Conservation (phyloP, 2,113 vertebrate species). For the Xerus inauris region DNA sequence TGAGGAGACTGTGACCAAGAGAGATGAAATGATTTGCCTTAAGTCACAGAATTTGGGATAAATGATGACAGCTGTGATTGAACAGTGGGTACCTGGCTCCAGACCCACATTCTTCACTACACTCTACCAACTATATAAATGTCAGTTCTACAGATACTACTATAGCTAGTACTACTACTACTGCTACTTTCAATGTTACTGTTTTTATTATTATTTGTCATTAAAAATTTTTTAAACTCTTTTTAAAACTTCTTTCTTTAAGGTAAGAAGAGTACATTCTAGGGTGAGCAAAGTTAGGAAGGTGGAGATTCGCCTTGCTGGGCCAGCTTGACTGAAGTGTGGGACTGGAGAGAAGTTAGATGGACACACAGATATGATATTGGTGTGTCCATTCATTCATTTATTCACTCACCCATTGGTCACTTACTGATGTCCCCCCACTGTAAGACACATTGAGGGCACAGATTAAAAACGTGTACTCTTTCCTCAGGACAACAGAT, state of each 20-base stretch:
- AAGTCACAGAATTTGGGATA: not conserved
- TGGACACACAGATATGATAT: rapidly evolving
- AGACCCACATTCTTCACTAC: not conserved
- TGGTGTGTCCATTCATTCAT: not conserved
- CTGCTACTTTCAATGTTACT: not conserved
- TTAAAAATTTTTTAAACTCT: not conserved
- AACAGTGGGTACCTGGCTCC: not conserved
- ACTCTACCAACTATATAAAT: not conserved
- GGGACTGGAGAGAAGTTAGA: not conserved
- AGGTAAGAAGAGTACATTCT: not conserved
- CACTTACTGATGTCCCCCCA: not conserved
- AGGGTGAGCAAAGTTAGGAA: not conserved
- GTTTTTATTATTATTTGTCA: not conserved
- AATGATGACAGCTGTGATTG: not conserved
- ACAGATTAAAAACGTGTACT: not conserved
- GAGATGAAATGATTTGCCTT: not conserved
- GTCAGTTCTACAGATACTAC: not conserved
- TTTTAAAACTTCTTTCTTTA: too few relatives aligned
- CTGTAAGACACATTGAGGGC: not conserved
- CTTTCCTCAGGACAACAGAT: not conserved
- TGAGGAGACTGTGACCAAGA: not conserved
- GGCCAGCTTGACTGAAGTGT: not conserved
- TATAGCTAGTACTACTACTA: too few relatives aligned
- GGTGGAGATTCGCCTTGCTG: too few relatives aligned
- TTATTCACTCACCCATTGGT: not conserved